Percentiles rank a stretch among this genome's conserved stretches.
Evolutionary conservation across 1,140 invertebrate genomes (phyloP).

Genomic region (Aleiodes sp.): DNA sequence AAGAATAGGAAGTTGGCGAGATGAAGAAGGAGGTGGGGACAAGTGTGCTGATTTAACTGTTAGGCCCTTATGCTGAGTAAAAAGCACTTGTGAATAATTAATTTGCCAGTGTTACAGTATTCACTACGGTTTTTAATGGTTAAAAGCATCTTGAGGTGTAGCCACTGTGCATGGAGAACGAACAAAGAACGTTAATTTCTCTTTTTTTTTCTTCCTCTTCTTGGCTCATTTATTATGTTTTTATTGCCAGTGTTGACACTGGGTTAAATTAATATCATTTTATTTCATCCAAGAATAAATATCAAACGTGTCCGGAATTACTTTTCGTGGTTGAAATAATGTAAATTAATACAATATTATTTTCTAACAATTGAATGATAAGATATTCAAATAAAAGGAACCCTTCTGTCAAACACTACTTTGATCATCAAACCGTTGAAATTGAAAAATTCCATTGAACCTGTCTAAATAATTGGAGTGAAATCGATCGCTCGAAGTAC

Average conservation of each 20-base stretch:
- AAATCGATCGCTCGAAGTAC: neutral
- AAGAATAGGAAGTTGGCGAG: neutral
- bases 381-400: neutral
- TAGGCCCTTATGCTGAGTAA: conserved; percentile 3
- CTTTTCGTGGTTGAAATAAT: neutral
- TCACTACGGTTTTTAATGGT: neutral
- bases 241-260: neutral
- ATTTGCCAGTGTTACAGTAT: neutral
- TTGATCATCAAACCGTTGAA: conserved; percentile 13
- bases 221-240: conserved; percentile 3
- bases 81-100: conserved; percentile 8
- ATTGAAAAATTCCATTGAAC: conserved; percentile 16
- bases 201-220: too few species aligned
- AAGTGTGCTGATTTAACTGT: conserved; percentile 30
- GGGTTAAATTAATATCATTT: neutral
- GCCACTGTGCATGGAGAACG: neutral
- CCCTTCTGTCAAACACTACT: neutral
- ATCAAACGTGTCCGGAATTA: neutral
- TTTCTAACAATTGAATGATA: too few species aligned
- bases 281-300: too few species aligned
- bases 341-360: neutral
- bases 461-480: conserved; percentile 16
- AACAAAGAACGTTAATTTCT: conserved; percentile 6
- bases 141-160: conserved; percentile 5
- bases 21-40: conserved; percentile 13